Evolutionary conservation across 2,113 vertebrate species (phyloP).

Genomic region (Gila orcuttii): DNA sequence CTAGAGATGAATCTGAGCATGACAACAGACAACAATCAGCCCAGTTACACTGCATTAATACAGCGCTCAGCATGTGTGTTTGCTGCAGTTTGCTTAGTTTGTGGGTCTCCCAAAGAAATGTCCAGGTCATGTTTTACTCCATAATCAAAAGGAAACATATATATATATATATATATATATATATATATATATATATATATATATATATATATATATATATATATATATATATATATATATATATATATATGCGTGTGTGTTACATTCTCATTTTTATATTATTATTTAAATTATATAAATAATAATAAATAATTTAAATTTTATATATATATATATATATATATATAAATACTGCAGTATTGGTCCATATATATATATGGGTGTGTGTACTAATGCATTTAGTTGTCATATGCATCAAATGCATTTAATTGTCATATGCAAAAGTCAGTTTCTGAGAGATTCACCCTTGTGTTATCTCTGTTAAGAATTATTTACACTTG

Average conservation of each 20-base stretch:
- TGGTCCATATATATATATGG: no score
- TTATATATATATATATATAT: background rate
- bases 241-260: background rate
- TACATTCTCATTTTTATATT: no score
- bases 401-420: background rate
- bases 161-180: no score
- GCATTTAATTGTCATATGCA: no score
- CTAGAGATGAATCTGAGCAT: background rate
- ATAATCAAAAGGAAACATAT: background rate
- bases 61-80: background rate
- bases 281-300: no score
- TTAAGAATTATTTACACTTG: background rate
- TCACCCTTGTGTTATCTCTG: background rate
- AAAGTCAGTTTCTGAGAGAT: no score
- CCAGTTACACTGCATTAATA: conserved; percentile 7
- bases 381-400: background rate
- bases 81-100: background rate
- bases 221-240: no score
- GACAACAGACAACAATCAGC: conserved; percentile 24
- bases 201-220: background rate
- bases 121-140: background rate
- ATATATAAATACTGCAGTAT: no score
- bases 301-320: no score
- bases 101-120: background rate
- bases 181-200: background rate